Evolutionary conservation across 2,113 vertebrate genomes (phyloP), one percentile per base, ranked within the genome.

Genomic region (Pandion haliaetus): DNA sequence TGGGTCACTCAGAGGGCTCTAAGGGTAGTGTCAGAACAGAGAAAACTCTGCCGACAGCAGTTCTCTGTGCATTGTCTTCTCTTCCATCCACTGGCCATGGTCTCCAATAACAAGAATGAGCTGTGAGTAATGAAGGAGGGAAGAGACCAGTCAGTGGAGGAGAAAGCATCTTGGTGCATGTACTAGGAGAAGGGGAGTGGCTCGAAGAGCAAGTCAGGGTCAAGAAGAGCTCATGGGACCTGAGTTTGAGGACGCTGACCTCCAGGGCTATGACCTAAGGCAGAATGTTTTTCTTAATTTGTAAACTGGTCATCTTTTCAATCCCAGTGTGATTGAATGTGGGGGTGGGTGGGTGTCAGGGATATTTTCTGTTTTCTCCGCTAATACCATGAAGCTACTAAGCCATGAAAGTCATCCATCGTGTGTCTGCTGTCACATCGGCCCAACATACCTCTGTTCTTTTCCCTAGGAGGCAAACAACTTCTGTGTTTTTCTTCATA

Each of bases 21-120:
- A 66, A 82, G 52, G 18, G 66, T 55, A 67, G 29, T 29, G 52
- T 40, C 6, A 2, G 63, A 85, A 47, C 21, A 67, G 69, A 42
- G 38, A 49, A 83, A 55, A 42, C 16, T 79, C 66, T 71, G 40
- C 47, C 1, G 0, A 52, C 61, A 72, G 74, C 0, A 0, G 20
- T 74, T 90, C n/a, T 91, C 26, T 49, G 16, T 82, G 62, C 3
- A 0, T 82, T 84, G 31, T 36, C 52, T 74, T 86, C 26, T 71
- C 26, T 82, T 87, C 70, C 5, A 8, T 40, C 36, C 2, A 1
- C 49, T 76, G 52, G 25, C 54, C 9, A 3, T 7, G 4, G 40
- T 42, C 82, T 82, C 54, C 23, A 32, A 23, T 72, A 77, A 38
- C 54, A 67, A 78, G 65, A 71, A 44, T 23, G 14, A 82, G 24